Evolutionary conservation across 37 sponge, comb jelly and placozoan genomes (phyloP).

Genomic region (Theonella swinhoei): DNA sequence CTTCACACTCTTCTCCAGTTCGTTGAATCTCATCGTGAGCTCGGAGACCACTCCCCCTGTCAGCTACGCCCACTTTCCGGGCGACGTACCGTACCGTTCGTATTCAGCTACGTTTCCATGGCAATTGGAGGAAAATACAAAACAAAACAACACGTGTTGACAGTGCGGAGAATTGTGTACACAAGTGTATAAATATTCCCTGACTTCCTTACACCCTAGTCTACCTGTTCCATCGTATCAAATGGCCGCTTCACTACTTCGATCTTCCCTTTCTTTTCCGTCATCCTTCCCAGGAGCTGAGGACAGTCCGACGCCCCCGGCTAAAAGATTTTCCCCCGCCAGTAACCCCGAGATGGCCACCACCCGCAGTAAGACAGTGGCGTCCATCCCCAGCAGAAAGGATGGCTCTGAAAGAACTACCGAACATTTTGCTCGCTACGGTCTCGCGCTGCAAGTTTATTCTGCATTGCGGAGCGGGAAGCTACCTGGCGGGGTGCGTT

Average conservation of each 20-base stretch:
- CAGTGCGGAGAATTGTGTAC: too few relatives aligned
- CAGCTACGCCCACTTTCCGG: background rate
- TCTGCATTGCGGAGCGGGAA: conserved; percentile 1
- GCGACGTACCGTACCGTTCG: too few relatives aligned
- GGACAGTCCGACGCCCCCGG: background rate
- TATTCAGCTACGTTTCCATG: background rate
- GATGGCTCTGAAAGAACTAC: background rate
- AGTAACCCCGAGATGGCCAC: background rate
- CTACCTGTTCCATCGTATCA: too few relatives aligned
- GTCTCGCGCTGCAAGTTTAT: conserved; percentile 9
- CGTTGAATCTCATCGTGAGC: background rate
- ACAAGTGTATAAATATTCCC: too few relatives aligned
- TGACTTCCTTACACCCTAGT: too few relatives aligned
- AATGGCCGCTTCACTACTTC: too few relatives aligned
- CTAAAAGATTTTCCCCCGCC: background rate
- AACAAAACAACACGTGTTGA: background rate
- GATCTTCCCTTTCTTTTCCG: too few relatives aligned
- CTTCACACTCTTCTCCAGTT: background rate
- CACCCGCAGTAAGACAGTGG: too few relatives aligned
- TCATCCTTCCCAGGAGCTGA: too few relatives aligned
- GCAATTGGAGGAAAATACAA: background rate
- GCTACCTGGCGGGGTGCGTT: background rate
- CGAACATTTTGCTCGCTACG: conserved; percentile 18
- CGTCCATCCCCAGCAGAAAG: background rate
- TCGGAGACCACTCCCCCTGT: too few relatives aligned